Evolutionary conservation across 2,888 invertebrate genomes (phyloP), one percentile per base, ranked within the genome.

Genomic region (Cryptus armator): DNA sequence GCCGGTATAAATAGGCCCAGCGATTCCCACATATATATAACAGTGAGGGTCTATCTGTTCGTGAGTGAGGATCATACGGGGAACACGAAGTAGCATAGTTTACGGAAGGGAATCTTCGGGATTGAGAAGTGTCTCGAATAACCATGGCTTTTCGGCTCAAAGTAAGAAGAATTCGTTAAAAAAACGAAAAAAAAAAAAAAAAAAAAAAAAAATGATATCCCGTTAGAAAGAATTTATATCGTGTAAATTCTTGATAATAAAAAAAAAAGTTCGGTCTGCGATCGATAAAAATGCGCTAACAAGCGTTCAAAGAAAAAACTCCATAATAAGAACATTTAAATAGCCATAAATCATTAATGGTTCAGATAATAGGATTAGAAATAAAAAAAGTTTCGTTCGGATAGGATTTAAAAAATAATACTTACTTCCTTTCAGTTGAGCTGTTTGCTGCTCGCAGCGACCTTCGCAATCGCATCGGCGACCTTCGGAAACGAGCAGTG

Each of bases 401-500:
- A 32, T n/a, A n/a, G 32, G 14, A 59, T 46, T 48, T 48, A 19
- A 24, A 14, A 59, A 51, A 62, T 29, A 72, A 59, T 14, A 66
- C 82, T 70, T 66, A 24, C 84, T 71, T 84, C 7, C 68, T 87
- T 87, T 6, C 87, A 92, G 92, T 81, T 90, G 80, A 88, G 84
- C 72, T 89, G 83, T 75, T 67, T 91, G 70, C 75, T 91, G 67
- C 86, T 92, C 74, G 88, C 88, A 43, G 82, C 89, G 43, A 86
- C 81, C 12, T 81, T 90, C 68, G 84, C 88, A 64, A 78, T 88
- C 19, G 83, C 88, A 0, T 70, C 90, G 24, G 91, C 92, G 43
- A 92, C 92, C 12, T 91, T 92, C 46, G 92, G 92, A 44, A 83
- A 92, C 4, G 92, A 92, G 86, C 92, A 92, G 92, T 92, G 81